Base-by-base conservation (phyloP, 2,797 vertebrate species). In the Trachurus trachurus region DNA sequence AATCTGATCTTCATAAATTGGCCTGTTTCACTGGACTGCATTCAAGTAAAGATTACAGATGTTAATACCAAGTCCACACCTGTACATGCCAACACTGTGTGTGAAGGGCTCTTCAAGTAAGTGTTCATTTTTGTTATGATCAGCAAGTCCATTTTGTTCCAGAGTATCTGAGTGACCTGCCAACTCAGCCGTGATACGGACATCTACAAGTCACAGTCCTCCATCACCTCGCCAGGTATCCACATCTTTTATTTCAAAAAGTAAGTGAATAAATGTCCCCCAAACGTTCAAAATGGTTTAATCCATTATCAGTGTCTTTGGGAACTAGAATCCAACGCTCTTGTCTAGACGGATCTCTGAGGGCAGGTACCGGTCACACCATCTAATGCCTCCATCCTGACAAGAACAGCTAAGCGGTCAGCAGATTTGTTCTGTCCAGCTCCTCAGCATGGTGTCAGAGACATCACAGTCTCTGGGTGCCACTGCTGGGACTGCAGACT, bases 51-150 rank as follows among this genome's bases (percentile, higher is more conserved):
- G 39, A 37, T 72, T 63, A 31, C 64, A 72, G 67, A 60, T 74
- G 49, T 60, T 72, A 19, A 39, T 7, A 15, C 34, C 68, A 62
- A 74, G 73, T 78, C 82, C 71, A 74, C 60, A 59, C 44, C 44
- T 81, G 71, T 71, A 79, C 54, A 73, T 77, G 78, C 69, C 81
- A 81, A 82, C 67, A 76, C 64, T 92, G 92, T 92, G 82, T 79
- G 85, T 93, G 94, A 87, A 82, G 82, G 76, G 79, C 64, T 80
- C 65, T 66, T 78, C 47, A 70, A 64, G 57, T 77, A 34, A 60
- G 31, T 69, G 53, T 72, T 77, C 53, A 78, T 45, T 42, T 81
- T 31, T 31, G 49, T n/a, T 65, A 59, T 58, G 40, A 74, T 50
- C 63, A 53, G 54, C 37, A 53, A 42, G 66, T 81, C 45, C 7